Conservation (phyloP, 2,797 vertebrate species). For the Syngnathus rostellatus region DNA sequence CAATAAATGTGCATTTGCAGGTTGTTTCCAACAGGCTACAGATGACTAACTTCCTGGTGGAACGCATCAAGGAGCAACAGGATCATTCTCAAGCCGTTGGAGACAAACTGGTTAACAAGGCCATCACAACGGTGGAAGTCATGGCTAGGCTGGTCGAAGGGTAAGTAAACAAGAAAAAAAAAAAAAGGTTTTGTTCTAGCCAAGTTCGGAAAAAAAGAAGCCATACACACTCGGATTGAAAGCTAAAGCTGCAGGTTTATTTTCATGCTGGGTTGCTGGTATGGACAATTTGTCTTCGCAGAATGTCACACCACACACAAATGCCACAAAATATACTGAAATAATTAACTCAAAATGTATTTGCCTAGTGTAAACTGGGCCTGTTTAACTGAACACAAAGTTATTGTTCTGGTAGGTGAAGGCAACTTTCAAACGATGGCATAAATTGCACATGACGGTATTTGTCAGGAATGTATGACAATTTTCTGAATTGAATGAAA, state of each 20-base stretch:
- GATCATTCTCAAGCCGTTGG: conserved; percentile 34
- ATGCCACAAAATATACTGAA: not conserved
- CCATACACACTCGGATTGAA: not conserved
- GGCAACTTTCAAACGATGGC: too few relatives aligned
- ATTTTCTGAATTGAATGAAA: too few relatives aligned
- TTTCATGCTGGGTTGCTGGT: too few relatives aligned
- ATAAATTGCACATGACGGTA: too few relatives aligned
- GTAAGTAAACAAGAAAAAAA: conserved; percentile 25
- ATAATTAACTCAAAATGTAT: too few relatives aligned
- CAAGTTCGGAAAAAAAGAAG: not conserved
- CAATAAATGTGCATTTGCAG: conserved; percentile 26
- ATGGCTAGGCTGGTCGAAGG: conserved; percentile 54
- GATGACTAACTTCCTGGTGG: conserved; percentile 50
- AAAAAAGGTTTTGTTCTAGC: not conserved
- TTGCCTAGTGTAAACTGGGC: too few relatives aligned
- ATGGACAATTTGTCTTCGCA: too few relatives aligned
- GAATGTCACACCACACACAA: too few relatives aligned
- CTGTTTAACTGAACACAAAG: too few relatives aligned
- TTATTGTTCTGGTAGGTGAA: too few relatives aligned
- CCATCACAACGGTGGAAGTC: conserved; percentile 48
- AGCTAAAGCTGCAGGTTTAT: not conserved
- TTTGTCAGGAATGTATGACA: too few relatives aligned
- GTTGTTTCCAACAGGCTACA: conserved; percentile 52
- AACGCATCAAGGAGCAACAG: conserved; percentile 45
- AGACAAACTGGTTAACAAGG: conserved; percentile 55